These are phyloP conservation scores for Phrynocephalus vlangalii DNA, from an alignment of 2,797 vertebrate genomes.

Conservation along the genomic window DNA sequence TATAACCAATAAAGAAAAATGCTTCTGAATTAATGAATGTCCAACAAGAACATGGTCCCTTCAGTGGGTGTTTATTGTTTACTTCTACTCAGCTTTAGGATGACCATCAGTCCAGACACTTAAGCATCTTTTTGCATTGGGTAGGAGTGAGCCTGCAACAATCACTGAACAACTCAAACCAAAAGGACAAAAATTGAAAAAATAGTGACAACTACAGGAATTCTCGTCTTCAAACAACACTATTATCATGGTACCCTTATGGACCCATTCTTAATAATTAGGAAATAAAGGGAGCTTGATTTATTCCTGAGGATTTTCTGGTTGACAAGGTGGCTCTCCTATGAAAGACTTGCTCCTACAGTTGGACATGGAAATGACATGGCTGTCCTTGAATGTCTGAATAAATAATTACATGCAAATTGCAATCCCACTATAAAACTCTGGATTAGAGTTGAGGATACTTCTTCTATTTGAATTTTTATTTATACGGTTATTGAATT, in stretches of 20 bases:
- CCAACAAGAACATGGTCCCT: neutral
- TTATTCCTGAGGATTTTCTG: neutral
- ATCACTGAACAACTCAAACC: neutral
- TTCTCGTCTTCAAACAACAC: too few species aligned
- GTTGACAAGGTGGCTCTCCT: neutral
- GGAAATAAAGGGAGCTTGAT: neutral
- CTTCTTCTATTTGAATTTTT: neutral
- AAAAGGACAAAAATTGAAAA: too few species aligned
- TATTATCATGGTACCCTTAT: too few species aligned
- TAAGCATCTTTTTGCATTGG: neutral
- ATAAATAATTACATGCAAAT: too few species aligned
- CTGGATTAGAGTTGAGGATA: too few species aligned
- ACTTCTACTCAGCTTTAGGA: neutral
- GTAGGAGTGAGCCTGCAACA: neutral
- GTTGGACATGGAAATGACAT: neutral
- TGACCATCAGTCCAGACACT: neutral
- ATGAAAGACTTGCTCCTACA: neutral
- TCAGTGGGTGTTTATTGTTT: neutral
- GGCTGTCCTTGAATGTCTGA: too few species aligned
- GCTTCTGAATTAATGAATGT: neutral
- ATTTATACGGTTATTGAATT: neutral
- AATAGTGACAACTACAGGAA: too few species aligned
- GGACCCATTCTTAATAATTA: too few species aligned
- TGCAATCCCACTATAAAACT: too few species aligned
- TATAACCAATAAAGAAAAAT: neutral